Evolutionary conservation across 2,888 invertebrate species (phyloP).

Genomic region (Hipparchia semele): DNA sequence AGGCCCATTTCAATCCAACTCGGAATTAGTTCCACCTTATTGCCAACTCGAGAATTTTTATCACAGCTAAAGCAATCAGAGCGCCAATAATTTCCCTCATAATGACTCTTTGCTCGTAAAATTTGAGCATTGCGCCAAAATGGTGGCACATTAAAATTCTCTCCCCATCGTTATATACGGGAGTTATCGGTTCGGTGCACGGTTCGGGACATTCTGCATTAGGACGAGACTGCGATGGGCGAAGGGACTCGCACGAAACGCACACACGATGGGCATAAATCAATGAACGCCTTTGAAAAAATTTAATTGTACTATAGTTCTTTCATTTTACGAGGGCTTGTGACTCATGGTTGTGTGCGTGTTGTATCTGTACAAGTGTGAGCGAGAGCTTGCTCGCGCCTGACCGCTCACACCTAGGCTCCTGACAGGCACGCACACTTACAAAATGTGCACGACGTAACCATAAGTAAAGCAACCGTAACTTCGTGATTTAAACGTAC

Average conservation of each 20-base stretch:
- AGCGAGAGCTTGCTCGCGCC: too few relatives aligned
- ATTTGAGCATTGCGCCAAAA: constrained; percentile 83
- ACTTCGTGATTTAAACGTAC: too few relatives aligned
- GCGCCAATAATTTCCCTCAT: constrained; percentile 83
- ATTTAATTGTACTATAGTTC: too few relatives aligned
- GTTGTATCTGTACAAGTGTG: too few relatives aligned
- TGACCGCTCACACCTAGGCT: too few relatives aligned
- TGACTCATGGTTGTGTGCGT: too few relatives aligned
- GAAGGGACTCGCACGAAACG: background rate
- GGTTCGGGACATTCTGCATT: constrained; percentile 57
- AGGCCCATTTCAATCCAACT: constrained; percentile 70
- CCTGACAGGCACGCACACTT: too few relatives aligned
- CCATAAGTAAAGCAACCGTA: too few relatives aligned
- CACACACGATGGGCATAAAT: background rate
- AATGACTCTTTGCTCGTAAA: constrained; percentile 81
- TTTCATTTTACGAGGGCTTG: too few relatives aligned
- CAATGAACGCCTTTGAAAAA: too few relatives aligned
- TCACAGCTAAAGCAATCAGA: constrained; percentile 82
- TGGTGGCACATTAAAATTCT: constrained; percentile 83
- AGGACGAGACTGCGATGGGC: constrained; percentile 23
- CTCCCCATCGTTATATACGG: constrained; percentile 81
- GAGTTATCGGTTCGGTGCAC: constrained; percentile 76
- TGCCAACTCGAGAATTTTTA: constrained; percentile 82
- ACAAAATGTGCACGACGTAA: too few relatives aligned
- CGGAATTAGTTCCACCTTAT: constrained; percentile 82